Percentiles rank a stretch among this genome's conserved stretches.
Conservation (phyloP, 2,888 invertebrate species). For the Sycophila texana region DNA sequence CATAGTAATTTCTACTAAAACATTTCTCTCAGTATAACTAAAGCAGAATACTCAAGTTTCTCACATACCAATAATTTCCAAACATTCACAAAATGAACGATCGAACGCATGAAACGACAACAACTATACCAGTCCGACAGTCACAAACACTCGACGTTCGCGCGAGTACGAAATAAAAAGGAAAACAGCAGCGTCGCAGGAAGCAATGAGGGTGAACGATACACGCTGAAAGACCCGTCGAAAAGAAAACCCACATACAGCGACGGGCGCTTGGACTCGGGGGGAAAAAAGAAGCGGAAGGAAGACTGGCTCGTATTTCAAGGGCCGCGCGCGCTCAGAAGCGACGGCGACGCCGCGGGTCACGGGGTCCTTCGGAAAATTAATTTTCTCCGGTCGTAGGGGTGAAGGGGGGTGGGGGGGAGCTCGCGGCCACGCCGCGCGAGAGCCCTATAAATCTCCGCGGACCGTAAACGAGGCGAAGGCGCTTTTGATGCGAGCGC, state of each 20-base stretch:
- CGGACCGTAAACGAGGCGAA: conserved; percentile 69
- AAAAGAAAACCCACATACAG: no score
- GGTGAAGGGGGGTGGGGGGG: conserved; percentile 30
- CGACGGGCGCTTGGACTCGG: conserved; percentile 2
- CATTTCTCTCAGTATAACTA: no score
- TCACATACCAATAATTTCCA: no score
- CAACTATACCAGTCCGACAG: no score
- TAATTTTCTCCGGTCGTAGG: conserved; percentile 56
- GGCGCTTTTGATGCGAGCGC: conserved; percentile 50
- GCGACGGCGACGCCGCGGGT: conserved; percentile 32
- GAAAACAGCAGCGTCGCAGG: not conserved
- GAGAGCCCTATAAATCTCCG: conserved; percentile 61
- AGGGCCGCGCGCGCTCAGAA: conserved; percentile 44
- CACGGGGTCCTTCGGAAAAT: conserved; percentile 49
- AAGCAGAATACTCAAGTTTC: no score
- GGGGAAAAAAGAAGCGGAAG: conserved; percentile 57
- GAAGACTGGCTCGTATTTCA: conserved; percentile 61
- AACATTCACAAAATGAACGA: no score
- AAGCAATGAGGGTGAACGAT: not conserved
- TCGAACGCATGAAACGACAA: no score
- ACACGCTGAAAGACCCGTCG: no score
- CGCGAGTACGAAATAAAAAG: no score
- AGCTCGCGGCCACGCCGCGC: conserved; percentile 22
- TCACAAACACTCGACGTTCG: no score
- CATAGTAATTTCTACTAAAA: no score